phyloP scores from a whole-genome alignment of 2,888 invertebrate genomes.

The Cecidostiba fungosa region DNA sequence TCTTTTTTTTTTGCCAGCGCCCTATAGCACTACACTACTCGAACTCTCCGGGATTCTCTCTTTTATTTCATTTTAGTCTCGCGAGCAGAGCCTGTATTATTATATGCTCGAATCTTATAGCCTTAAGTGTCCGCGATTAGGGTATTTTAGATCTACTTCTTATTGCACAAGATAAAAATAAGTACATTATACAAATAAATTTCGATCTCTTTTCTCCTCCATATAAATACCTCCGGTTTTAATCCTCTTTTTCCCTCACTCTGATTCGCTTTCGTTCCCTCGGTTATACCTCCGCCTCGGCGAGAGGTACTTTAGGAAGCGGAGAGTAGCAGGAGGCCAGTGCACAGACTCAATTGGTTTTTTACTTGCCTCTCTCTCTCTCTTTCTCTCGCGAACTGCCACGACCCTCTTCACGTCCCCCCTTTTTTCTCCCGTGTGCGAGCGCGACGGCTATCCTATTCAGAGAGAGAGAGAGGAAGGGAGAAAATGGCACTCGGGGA shows the following conservation, averaged over 20 bases:
- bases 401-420: conserved; percentile 62
- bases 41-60: conserved; percentile 35
- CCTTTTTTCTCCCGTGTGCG: conserved; percentile 30
- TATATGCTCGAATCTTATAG: background rate
- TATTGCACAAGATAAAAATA: no score
- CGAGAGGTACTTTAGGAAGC: conserved; percentile 60
- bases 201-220: background rate
- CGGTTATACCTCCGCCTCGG: background rate
- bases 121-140: background rate
- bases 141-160: no score
- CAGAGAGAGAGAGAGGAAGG: conserved; percentile 32
- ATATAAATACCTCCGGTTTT: conserved; percentile 33
- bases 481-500: conserved; percentile 60
- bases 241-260: conserved; percentile 48
- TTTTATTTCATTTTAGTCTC: conserved; percentile 44
- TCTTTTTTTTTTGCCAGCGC: background rate
- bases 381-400: conserved; percentile 61
- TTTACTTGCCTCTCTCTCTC: conserved; percentile 73
- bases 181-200: background rate
- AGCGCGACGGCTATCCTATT: conserved; percentile 48
- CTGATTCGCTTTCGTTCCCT: conserved; percentile 54
- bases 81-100: background rate
- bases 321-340: conserved; percentile 65
- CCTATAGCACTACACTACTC: background rate
- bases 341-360: conserved; percentile 79